These are phyloP conservation scores for Copsychus sechellarum DNA, from an alignment of 2,113 vertebrate genomes.

Conservation along the genomic window DNA sequence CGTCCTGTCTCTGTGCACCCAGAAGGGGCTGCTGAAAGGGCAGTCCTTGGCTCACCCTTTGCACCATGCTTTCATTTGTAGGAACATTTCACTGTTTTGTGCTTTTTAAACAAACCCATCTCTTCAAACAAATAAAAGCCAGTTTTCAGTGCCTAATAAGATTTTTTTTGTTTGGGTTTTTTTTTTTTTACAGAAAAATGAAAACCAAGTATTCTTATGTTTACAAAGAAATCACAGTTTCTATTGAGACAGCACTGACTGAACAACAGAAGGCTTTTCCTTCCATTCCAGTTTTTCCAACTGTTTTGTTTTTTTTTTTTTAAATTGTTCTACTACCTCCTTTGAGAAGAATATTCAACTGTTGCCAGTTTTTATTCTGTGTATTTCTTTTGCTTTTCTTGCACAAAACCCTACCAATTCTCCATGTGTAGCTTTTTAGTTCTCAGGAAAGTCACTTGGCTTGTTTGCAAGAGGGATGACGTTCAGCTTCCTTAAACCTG, in stretches of 20 bases:
- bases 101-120: background rate
- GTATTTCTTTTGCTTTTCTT: background rate
- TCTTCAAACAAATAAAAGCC: background rate
- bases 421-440: background rate
- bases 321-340: background rate
- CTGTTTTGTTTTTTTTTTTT: background rate
- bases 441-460: background rate
- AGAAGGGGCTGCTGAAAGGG: background rate
- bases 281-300: background rate
- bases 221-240: background rate
- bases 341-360: background rate
- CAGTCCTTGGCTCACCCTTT: background rate
- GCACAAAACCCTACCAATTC: background rate
- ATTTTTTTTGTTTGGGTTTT: too few relatives aligned
- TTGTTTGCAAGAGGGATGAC: background rate
- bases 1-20: background rate
- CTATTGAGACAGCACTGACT: background rate
- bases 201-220: background rate
- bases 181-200: background rate
- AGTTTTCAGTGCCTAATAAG: background rate
- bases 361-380: background rate
- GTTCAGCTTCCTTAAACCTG: background rate
- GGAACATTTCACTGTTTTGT: background rate
- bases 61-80: background rate
- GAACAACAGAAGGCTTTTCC: background rate